Evolutionary conservation across 2,797 vertebrate genomes (phyloP), one percentile per base, ranked within the genome.

Genomic region (Alcedo quadribrachys): DNA sequence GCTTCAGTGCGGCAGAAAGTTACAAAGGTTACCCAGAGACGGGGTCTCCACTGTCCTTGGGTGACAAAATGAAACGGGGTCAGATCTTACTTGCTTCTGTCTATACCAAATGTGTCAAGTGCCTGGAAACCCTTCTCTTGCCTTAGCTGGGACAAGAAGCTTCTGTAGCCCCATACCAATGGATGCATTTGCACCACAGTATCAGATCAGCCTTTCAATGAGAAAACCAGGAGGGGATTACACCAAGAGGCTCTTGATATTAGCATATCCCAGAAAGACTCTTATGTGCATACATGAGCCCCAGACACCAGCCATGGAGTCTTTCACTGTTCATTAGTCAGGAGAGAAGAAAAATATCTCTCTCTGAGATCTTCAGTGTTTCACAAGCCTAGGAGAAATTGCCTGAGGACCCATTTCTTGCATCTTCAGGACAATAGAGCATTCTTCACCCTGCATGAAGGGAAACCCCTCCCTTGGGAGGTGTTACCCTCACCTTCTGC

Each of bases 71-170:
- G 30, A 73, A 40, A 11, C 48, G 27, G 21, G 28, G 5, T 85
- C 2, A 7, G 46, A 50, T 74, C 8, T 43, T 63, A 40, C n/a
- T 74, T 33, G 18, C 25, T 54, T 46, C 77, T 24, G 3, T 37
- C 32, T 30, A 8, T 51, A 21, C 10, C 12, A 6, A 0, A 0
- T 24, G 24, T 4, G 30, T 7, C 25, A 50, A 45, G 33, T 9
- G 18, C 11, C 76, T 24, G 82, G 37, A 54, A 42, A 87, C 17
- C 4, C 18, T 89, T 8, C 28, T 48, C 42, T 25, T 11, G 25
- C 75, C 28, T 48, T 11, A 40, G 27, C 12, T 27, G 15, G 32
- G 51, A 50, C 57, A 42, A 46, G 46, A 33, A 27, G 35, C 7
- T 19, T 11, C 18, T 7, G 61, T 40, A 92, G 32, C 9, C 33